phyloP scores from a whole-genome alignment of 2,797 vertebrate species.

The Tarsius wallacei region DNA sequence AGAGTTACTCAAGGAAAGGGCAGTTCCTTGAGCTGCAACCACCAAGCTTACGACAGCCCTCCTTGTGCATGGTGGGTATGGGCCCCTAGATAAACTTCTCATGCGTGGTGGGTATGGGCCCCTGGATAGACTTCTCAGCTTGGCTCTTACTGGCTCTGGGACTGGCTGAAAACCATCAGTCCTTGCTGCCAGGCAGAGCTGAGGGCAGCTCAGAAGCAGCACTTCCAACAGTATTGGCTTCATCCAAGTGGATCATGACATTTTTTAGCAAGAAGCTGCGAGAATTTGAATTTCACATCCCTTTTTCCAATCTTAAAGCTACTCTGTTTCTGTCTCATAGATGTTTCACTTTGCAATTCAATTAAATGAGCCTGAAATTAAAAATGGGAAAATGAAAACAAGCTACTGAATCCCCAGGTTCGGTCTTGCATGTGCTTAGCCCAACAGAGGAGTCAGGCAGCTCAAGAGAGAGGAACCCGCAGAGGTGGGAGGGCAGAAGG shows the following conservation, averaged over 20 bases:
- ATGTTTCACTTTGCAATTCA: constrained; percentile 14
- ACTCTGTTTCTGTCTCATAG: not conserved
- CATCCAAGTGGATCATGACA: not conserved
- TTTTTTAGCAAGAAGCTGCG: not conserved
- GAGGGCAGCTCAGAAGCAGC: not conserved
- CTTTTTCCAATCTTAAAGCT: not conserved
- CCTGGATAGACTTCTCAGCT: not conserved
- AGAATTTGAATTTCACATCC: not conserved
- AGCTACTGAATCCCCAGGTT: not conserved
- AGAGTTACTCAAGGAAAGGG: not conserved
- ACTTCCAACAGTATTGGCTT: not conserved
- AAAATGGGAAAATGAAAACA: constrained; percentile 54
- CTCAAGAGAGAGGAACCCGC: not conserved
- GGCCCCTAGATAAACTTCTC: not conserved
- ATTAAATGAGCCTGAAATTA: constrained; percentile 33
- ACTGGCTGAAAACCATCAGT: not conserved
- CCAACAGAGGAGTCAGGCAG: not conserved
- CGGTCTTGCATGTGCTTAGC: not conserved
- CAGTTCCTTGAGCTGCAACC: not conserved
- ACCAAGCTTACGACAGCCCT: not conserved
- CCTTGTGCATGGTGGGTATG: too few species aligned
- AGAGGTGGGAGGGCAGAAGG: not conserved
- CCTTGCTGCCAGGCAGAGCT: not conserved
- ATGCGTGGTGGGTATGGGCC: not conserved
- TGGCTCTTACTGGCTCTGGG: not conserved